Conservation (phyloP, 1,140 invertebrate species). For the Idris sp. region DNA sequence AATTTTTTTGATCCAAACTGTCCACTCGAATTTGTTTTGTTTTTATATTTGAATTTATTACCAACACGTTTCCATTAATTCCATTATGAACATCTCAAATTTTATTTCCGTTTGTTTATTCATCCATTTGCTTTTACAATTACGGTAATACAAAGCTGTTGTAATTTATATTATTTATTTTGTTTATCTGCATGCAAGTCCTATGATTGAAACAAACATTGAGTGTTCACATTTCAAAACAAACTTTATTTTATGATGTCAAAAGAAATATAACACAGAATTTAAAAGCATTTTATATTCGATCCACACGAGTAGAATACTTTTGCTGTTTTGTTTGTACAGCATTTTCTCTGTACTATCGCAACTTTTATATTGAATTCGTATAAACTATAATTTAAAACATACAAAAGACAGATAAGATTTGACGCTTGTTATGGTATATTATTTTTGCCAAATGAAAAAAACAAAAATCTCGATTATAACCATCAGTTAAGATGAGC, state of each 20-base stretch:
- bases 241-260: constrained; percentile 53
- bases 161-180: too few relatives aligned
- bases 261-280: constrained; percentile 41
- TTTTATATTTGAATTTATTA: too few relatives aligned
- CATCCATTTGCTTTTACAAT: too few relatives aligned
- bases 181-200: constrained; percentile 7
- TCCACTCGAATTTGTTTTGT: too few relatives aligned
- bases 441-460: constrained; percentile 13
- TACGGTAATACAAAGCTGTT: too few relatives aligned
- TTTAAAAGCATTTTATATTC: constrained; percentile 51
- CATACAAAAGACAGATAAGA: constrained; percentile 29
- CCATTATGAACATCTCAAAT: too few relatives aligned
- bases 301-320: constrained; percentile 22
- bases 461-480: constrained; percentile 3
- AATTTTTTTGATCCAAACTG: too few relatives aligned
- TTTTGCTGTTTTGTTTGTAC: constrained; percentile 34
- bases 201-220: constrained; percentile 39
- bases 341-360: constrained; percentile 29
- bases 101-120: too few relatives aligned
- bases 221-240: constrained; percentile 36
- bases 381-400: constrained; percentile 25
- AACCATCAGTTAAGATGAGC: constrained; percentile 9
- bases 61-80: too few relatives aligned
- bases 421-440: constrained; percentile 9
- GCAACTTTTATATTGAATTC: constrained; percentile 33